Base-by-base conservation (phyloP, 2,888 invertebrate genomes). In the Microplitis manilae region DNA sequence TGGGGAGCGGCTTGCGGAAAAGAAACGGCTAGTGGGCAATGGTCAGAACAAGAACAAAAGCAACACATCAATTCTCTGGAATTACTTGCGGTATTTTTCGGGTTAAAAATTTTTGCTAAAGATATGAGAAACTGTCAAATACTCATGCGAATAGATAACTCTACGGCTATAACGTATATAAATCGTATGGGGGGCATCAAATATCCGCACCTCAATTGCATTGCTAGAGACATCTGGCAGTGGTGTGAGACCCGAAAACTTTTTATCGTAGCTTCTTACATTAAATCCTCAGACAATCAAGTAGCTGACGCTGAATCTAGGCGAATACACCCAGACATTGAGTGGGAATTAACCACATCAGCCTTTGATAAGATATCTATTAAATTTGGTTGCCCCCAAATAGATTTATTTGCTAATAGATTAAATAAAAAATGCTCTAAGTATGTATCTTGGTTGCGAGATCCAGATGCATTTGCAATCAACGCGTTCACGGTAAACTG, bases 101-200 rank as follows among this genome's bases (percentile, higher is more conserved):
- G 1, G 72, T 83, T 50, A 82, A 81, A 68, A 80, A 80, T 79
- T 64, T 83, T 82, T 71, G 82, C 82, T 5, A 69, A 40, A 6
- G n/a, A 39, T 5, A 0, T n/a, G 13, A 38, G 15, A 38, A 15
- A 39, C 40, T 68, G 68, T 68, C 38, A 8, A 13, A 50, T 50
- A 50, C 50, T 50, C 13, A 7, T 65, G 13, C 38, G 71, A 80
- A 73, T 78, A 2, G 83, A 81, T 68, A 83, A 83, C 71, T 81
- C 79, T 13, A 83, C 82, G 7, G 83, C 81, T 1, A 76, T 83
- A 39, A 77, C 81, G 13, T 82, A 84, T 68, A 64, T 80, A 59
- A 79, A 81, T 61, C 64, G 71, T 65, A 81, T 83, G 81, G 82
- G 81, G 2, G 81, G 83, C 39, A 77, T 80, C 15, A 79, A 82